Conservation (phyloP, 1,140 invertebrate species). For the Scaptomyza graminum region DNA sequence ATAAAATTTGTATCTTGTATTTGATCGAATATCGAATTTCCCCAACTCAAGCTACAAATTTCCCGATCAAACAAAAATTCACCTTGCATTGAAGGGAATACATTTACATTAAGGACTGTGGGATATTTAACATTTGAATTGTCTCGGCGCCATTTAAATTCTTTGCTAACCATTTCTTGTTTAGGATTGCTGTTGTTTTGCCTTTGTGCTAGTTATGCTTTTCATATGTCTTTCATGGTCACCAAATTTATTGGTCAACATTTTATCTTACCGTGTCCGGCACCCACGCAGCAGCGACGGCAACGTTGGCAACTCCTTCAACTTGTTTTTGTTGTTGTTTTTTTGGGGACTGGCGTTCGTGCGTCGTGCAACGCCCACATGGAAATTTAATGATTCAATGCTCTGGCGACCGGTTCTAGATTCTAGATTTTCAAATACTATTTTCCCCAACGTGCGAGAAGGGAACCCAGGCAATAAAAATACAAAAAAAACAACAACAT, state of each 20-base stretch:
- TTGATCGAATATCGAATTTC: no score
- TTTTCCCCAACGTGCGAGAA: conserved; percentile 40
- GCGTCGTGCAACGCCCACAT: conserved; percentile 57
- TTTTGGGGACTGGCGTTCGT: conserved; percentile 19
- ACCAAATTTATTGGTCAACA: conserved; percentile 78
- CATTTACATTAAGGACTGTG: no score
- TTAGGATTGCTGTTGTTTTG: conserved; percentile 52
- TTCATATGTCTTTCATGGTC: conserved; percentile 63
- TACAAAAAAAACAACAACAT: conserved; percentile 19
- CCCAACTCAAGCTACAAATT: no score
- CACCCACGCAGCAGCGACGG: conserved; percentile 36
- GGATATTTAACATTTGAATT: neutral
- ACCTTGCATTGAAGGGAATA: no score
- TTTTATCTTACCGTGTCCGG: conserved; percentile 61
- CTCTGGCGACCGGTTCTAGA: conserved; percentile 54
- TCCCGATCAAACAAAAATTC: no score
- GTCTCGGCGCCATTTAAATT: conserved; percentile 50
- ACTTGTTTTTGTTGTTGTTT: conserved; percentile 51
- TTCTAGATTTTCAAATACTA: conserved; percentile 34
- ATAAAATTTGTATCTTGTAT: no score
- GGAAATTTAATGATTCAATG: conserved; percentile 76
- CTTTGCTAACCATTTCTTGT: conserved; percentile 32
- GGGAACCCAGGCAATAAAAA: conserved; percentile 20
- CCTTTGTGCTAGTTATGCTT: conserved; percentile 44
- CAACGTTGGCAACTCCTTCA: conserved; percentile 38